phyloP scores from a whole-genome alignment of 2,888 invertebrate genomes.

The Ernsta delagoae region DNA sequence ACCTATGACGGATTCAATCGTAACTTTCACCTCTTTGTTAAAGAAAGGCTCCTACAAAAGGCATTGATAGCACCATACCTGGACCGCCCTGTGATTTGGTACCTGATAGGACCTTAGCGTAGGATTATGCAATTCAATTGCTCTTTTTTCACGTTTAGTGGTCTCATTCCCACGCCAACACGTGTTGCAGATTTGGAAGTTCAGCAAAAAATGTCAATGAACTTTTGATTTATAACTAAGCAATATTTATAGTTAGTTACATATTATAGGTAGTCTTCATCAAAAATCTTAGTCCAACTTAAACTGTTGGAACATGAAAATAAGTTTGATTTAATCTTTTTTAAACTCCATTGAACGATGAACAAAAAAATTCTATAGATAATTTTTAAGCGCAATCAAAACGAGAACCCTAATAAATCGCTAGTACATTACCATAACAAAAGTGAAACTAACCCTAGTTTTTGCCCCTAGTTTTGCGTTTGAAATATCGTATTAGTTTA shows the following conservation, averaged over 20 bases:
- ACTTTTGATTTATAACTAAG: background rate
- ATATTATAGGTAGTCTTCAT: no score
- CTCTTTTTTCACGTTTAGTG: slow-evolving; percentile 54
- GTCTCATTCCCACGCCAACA: slow-evolving; percentile 70
- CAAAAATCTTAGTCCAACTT: no score
- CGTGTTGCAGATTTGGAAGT: slow-evolving; percentile 57
- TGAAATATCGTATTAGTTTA: slow-evolving; percentile 33
- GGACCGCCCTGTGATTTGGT: slow-evolving; percentile 38
- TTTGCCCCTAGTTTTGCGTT: background rate
- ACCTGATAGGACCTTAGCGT: slow-evolving; percentile 49
- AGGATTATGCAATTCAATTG: slow-evolving; percentile 58
- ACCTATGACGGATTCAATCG: slow-evolving; percentile 9
- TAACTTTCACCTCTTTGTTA: slow-evolving; percentile 24
- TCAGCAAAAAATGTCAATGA: slow-evolving; percentile 11
- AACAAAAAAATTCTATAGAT: no score
- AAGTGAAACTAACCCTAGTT: slow-evolving; percentile 14
- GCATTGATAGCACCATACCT: background rate
- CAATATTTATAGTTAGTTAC: no score
- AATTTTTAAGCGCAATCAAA: background rate
- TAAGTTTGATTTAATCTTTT: no score
- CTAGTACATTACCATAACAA: background rate
- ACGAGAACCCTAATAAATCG: background rate
- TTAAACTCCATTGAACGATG: no score
- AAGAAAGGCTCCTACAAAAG: background rate
- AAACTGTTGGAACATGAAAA: no score